phyloP scores from a whole-genome alignment of 2,797 vertebrate genomes.

The Synaphobranchus kaupii region DNA sequence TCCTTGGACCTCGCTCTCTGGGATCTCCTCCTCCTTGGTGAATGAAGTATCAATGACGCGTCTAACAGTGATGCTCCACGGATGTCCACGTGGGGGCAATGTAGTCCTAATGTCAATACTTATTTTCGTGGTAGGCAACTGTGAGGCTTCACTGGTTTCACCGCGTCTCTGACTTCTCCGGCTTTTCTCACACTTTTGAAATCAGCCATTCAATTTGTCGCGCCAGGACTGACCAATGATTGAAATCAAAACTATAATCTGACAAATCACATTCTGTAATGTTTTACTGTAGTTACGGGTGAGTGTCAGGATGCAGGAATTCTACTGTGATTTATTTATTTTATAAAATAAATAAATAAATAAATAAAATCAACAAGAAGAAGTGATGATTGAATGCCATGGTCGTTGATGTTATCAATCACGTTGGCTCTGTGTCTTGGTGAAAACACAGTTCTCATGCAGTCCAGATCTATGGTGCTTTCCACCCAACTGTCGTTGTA shows the following conservation, averaged over 20 bases:
- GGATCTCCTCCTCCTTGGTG: conserved; percentile 68
- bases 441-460: too few species aligned
- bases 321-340: not conserved
- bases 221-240: not conserved
- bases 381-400: not conserved
- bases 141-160: not conserved
- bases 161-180: too few species aligned
- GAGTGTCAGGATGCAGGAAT: not conserved
- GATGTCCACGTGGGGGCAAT: conserved; percentile 56
- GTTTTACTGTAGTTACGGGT: not conserved
- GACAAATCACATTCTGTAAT: not conserved
- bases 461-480: not conserved
- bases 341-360: not conserved
- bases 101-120: conserved; percentile 15
- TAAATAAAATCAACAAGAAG: not conserved
- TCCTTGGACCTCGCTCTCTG: conserved; percentile 52
- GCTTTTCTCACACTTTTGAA: not conserved
- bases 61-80: conserved; percentile 46
- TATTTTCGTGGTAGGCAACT: not conserved
- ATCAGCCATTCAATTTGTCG: not conserved
- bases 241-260: conserved; percentile 5
- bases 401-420: not conserved
- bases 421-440: not conserved
- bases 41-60: conserved; percentile 52
- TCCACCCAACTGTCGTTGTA: not conserved